Evolutionary conservation across 2,888 invertebrate species (phyloP), one percentile per base, ranked within the genome.

Genomic region (Zootermopsis nevadensis): DNA sequence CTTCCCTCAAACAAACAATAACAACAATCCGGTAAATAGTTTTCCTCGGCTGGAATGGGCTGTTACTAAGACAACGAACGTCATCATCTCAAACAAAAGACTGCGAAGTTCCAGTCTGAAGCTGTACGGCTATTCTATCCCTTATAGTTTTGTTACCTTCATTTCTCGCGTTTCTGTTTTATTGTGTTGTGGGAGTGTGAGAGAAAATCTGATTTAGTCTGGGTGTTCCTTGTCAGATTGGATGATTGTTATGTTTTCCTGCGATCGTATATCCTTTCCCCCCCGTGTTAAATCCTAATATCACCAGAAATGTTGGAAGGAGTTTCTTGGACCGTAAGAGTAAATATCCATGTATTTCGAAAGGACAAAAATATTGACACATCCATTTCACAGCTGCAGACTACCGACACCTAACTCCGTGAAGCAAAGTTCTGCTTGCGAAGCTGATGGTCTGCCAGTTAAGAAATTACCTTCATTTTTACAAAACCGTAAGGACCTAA

Each of bases 131-230:
- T 69, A 69, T 22, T 69, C 19, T 19, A 69, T 31, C 60, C 60
- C n/a, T 69, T 30, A 31, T 12, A 69, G 69, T 27, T 27, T 27
- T 60, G 60, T 33, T 69, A 33, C 69, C 69, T 33, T n/a, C 60
- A 60, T 27, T 60, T 60, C 60, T 60, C 27, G 60, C n/a, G n/a
- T 60, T 60, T 60, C 69, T 30, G 33, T 69, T 8, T 69, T 69
- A 69, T 69, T 69, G 69, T 69, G 30, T 69, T 69, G 19, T 30
- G 69, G 24, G 69, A 8, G 15, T 69, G 69, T 31, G 33, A 69
- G 69, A 69, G 33, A 69, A 31, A 69, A 69, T 69, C 69, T 69
- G 69, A 69, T 69, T 69, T 69, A 69, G 69, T 69, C 19, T 69
- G 27, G 69, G 69, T 69, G 69, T 69, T 69, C 27, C 69, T 69